phyloP scores from a whole-genome alignment of 2,113 vertebrate species.

The Tragelaphus imberbis region DNA sequence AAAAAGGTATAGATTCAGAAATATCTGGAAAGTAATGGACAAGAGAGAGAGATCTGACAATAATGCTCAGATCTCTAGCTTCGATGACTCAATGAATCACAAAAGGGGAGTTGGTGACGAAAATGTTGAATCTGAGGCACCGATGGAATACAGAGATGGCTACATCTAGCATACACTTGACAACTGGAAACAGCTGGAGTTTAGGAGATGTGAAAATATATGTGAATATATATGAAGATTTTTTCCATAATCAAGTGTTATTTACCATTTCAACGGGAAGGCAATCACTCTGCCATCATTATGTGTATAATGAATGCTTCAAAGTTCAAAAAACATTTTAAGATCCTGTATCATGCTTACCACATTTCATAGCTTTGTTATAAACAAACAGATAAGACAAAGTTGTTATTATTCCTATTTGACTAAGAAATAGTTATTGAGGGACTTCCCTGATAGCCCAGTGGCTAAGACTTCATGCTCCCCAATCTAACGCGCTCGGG shows the following conservation, averaged over 20 bases:
- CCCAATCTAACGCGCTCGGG: neutral
- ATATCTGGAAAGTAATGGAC: constrained; percentile 3
- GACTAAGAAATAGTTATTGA: constrained; percentile 17
- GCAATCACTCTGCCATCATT: neutral
- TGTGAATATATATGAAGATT: neutral
- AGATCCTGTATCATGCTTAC: neutral
- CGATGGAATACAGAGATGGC: neutral
- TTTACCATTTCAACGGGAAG: constrained; percentile 11
- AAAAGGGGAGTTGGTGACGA: neutral
- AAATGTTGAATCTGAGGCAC: neutral
- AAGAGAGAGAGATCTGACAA: neutral
- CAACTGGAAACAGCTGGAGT: neutral
- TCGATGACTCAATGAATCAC: neutral
- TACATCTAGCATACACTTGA: neutral
- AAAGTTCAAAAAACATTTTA: constrained; percentile 18
- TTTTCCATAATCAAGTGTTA: neutral
- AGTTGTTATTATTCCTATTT: neutral
- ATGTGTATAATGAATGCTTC: constrained; percentile 9
- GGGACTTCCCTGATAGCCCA: neutral
- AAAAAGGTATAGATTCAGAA: neutral
- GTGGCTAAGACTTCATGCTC: neutral
- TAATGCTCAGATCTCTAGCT: neutral
- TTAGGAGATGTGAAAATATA: neutral
- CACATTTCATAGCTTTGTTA: neutral
- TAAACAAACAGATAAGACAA: neutral